A percentile compares a stretch with the other conserved stretches of the same genome.
phyloP scores from a whole-genome alignment of 2,888 invertebrate species.

The Mantis religiosa region DNA sequence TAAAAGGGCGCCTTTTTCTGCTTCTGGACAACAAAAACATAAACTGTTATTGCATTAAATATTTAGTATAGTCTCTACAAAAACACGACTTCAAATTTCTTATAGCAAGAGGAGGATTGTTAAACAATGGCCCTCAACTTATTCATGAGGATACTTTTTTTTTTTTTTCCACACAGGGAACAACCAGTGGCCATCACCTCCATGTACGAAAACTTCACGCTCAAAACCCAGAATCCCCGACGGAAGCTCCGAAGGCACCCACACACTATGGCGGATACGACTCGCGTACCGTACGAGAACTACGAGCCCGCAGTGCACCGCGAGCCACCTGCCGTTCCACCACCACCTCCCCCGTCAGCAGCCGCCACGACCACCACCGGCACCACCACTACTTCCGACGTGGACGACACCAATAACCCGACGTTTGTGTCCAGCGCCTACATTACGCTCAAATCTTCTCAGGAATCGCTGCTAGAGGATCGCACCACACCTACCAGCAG shows the following conservation, averaged over 20 bases:
- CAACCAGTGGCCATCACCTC: constrained; percentile 71
- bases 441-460: constrained; percentile 54
- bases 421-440: constrained; percentile 54
- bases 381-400: constrained; percentile 35
- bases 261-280: constrained; percentile 33
- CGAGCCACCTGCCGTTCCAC: constrained; percentile 3
- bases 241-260: constrained; percentile 58
- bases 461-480: constrained; percentile 59
- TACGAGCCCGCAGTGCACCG: constrained; percentile 48
- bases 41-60: too few species aligned
- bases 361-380: not conserved
- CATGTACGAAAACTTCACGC: constrained; percentile 66
- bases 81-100: too few species aligned
- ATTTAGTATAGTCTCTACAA: too few species aligned
- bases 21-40: too few species aligned
- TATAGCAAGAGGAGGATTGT: too few species aligned
- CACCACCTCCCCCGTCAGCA: not conserved
- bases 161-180: constrained; percentile 36
- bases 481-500: constrained; percentile 33
- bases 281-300: constrained; percentile 56
- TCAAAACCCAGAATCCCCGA: constrained; percentile 68
- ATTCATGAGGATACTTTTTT: too few species aligned
- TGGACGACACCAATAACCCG: constrained; percentile 37
- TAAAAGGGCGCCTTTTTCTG: too few species aligned
- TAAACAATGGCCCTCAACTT: too few species aligned